These are phyloP conservation scores for Amphiduros pacificus DNA, from an alignment of 2,888 invertebrate genomes.

Conservation along the genomic window DNA sequence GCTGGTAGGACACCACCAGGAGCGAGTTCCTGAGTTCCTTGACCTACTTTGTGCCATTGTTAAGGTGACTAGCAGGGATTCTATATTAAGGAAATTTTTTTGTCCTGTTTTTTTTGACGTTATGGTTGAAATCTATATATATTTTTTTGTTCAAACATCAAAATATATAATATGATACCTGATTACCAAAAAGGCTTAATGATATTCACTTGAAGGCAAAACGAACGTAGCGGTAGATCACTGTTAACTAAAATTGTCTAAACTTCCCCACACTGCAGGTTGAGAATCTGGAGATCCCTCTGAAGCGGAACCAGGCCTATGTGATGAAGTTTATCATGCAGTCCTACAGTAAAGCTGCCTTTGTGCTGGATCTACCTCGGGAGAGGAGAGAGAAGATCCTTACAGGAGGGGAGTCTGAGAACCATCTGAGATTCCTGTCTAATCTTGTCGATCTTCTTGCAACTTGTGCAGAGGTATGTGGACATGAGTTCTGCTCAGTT, in stretches of 20 bases:
- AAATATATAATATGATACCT: no score
- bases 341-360: conserved; percentile 55
- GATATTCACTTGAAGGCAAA: no score
- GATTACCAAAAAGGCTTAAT: no score
- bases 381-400: conserved; percentile 51
- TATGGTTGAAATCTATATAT: no score
- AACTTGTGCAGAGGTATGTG: conserved; percentile 58
- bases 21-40: conserved; percentile 53
- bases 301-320: conserved; percentile 58
- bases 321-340: conserved; percentile 60
- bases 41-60: conserved; percentile 54
- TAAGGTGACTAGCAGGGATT: conserved; percentile 35
- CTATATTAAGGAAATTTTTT: no score
- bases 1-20: conserved; percentile 50
- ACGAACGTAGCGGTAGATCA: no score
- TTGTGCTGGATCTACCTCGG: conserved; percentile 47
- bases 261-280: no score
- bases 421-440: conserved; percentile 46
- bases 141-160: no score
- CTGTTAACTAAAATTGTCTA: no score
- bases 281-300: conserved; percentile 51
- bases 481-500: no score
- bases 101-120: no score
- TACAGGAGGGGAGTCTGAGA: conserved; percentile 24
- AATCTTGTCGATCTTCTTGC: conserved; percentile 56